Conservation (phyloP, 1,140 invertebrate genomes). For the Intoshia linei region DNA sequence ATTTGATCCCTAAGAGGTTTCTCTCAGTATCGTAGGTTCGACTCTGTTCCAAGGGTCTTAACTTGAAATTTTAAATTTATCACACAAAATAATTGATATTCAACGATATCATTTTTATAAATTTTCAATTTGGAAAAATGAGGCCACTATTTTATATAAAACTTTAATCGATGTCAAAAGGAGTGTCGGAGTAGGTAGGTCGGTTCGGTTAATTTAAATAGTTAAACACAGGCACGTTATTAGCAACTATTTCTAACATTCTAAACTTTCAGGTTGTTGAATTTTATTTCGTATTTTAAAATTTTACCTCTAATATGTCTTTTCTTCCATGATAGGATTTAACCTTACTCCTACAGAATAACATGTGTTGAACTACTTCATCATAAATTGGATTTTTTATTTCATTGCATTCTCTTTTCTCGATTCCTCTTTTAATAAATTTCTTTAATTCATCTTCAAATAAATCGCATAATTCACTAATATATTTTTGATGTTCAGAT, state of each 20-base stretch:
- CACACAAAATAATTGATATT: too few relatives aligned
- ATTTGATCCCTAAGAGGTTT: too few relatives aligned
- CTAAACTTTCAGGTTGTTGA: background rate
- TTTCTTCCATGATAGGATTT: background rate
- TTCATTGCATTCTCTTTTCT: conserved; percentile 2
- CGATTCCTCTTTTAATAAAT: conserved; percentile 9
- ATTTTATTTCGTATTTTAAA: background rate
- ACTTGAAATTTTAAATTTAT: too few relatives aligned
- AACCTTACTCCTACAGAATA: conserved; percentile 11
- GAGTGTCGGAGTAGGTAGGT: background rate
- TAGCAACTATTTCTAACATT: background rate
- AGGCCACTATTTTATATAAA: too few relatives aligned
- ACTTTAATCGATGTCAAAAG: too few relatives aligned
- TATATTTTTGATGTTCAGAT: conserved; percentile 9
- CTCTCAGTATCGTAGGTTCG: too few relatives aligned
- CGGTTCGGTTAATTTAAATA: background rate
- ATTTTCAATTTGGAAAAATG: too few relatives aligned
- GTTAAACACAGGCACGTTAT: background rate
- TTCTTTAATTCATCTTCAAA: conserved; percentile 8
- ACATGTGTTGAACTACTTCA: conserved; percentile 10
- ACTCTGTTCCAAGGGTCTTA: too few relatives aligned
- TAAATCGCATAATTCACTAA: conserved; percentile 9
- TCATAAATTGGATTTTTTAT: conserved; percentile 6
- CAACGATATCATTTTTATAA: too few relatives aligned
- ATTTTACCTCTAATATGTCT: background rate